Conservation (phyloP, 2,888 invertebrate genomes). For the Hyposoter dolosus region DNA sequence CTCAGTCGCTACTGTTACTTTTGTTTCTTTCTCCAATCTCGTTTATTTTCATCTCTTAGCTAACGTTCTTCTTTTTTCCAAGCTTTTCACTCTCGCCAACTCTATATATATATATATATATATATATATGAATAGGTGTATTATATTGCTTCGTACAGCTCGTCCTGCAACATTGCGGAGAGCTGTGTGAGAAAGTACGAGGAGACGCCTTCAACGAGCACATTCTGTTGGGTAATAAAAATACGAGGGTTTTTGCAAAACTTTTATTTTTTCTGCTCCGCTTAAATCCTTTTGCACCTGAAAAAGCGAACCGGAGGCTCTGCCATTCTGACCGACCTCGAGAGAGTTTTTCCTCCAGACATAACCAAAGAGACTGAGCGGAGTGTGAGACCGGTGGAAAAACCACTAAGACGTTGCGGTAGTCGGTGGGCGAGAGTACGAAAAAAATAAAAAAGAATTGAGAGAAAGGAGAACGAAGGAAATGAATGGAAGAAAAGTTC, state of each 20-base stretch:
- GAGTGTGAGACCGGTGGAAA: conserved; percentile 53
- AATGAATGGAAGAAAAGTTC: conserved; percentile 54
- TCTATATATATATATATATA: conserved; percentile 24
- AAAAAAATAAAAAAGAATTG: conserved; percentile 63
- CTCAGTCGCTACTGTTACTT: conserved; percentile 10
- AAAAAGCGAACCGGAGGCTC: conserved; percentile 55
- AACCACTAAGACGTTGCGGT: conserved; percentile 71
- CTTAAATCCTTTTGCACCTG: conserved; percentile 62
- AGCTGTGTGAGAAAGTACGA: conserved; percentile 31
- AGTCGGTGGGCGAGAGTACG: conserved; percentile 71
- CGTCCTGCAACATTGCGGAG: conserved; percentile 23
- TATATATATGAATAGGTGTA: conserved; percentile 18
- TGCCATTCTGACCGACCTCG: conserved; percentile 44
- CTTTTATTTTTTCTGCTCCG: conserved; percentile 10
- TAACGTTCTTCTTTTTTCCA: conserved; percentile 3
- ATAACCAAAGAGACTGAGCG: conserved; percentile 6
- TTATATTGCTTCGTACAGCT: conserved; percentile 31
- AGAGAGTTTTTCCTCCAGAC: conserved; percentile 22
- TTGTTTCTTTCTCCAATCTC: conserved; percentile 27
- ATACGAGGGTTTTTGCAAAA: conserved; percentile 55
- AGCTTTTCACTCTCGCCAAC: background rate
- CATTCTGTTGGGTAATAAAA: conserved; percentile 56
- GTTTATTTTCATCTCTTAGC: conserved; percentile 53
- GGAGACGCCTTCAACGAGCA: conserved; percentile 58
- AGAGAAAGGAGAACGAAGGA: conserved; percentile 41